These are phyloP conservation scores for Ceriagrion tenellum DNA, from an alignment of 2,888 invertebrate genomes.

Conservation along the genomic window DNA sequence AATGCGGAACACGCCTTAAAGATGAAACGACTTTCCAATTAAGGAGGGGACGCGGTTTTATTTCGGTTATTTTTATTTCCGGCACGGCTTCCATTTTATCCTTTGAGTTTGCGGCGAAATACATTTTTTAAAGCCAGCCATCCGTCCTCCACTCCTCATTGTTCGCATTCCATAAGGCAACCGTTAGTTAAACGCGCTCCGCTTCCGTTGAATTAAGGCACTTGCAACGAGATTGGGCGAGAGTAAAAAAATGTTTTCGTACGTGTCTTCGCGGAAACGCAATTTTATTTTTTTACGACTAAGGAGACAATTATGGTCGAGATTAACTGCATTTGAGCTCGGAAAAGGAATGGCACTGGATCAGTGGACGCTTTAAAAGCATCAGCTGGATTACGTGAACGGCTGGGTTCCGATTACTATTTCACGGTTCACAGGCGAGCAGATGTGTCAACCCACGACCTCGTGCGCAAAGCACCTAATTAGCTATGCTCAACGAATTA, in stretches of 20 bases:
- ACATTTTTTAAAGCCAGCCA: background rate
- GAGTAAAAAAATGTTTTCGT: background rate
- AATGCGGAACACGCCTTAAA: slow-evolving; percentile 34
- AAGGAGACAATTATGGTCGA: background rate
- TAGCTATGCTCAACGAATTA: background rate
- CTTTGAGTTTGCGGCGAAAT: background rate
- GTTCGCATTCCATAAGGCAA: background rate
- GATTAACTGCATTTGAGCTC: background rate
- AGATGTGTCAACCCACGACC: background rate
- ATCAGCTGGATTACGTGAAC: background rate
- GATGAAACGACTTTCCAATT: background rate
- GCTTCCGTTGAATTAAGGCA: background rate
- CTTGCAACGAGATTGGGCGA: background rate
- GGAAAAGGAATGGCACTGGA: background rate
- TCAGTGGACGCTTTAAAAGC: background rate
- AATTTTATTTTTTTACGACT: background rate
- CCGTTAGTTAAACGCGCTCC: background rate
- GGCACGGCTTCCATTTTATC: background rate
- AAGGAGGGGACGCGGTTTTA: background rate
- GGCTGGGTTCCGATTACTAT: background rate
- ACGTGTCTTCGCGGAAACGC: background rate
- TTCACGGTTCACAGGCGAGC: background rate
- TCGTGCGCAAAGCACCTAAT: background rate
- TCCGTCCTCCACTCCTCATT: background rate
- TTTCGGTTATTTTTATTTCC: background rate